Conservation (phyloP, 1,140 invertebrate genomes). For the Ephestia elutella region DNA sequence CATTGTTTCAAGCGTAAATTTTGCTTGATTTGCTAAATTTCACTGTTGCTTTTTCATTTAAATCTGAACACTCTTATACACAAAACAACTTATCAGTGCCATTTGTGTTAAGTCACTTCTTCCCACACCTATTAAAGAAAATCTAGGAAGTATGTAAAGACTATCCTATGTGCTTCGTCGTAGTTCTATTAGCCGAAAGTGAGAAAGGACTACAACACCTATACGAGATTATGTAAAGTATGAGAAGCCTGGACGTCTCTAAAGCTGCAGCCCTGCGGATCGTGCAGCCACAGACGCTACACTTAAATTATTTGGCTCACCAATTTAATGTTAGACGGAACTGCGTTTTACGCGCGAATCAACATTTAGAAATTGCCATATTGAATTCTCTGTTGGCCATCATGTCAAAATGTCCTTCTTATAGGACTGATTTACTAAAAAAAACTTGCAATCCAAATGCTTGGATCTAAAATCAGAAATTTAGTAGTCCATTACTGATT, state of each 20-base stretch:
- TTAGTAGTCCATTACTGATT: no score
- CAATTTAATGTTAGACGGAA: conserved; percentile 16
- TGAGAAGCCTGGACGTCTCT: conserved; percentile 24
- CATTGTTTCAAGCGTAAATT: conserved; percentile 27
- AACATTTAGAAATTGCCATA: neutral
- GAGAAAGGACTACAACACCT: conserved; percentile 37
- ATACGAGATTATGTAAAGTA: conserved; percentile 28
- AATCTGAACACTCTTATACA: conserved; percentile 22
- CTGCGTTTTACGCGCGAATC: neutral
- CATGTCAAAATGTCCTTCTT: no score
- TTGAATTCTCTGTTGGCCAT: no score
- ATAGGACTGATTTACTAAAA: no score
- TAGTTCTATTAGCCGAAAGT: conserved; percentile 25
- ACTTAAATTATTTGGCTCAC: conserved; percentile 37
- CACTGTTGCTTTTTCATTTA: conserved; percentile 12
- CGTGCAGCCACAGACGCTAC: conserved; percentile 37
- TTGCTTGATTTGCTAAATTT: conserved; percentile 8
- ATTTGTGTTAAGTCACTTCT: conserved; percentile 12
- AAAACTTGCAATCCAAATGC: neutral
- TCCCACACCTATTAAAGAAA: conserved; percentile 26
- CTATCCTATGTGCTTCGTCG: conserved; percentile 34
- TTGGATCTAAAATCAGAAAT: neutral
- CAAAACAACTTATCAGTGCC: conserved; percentile 25
- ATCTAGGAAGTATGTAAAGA: conserved; percentile 28
- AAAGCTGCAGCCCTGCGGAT: conserved; percentile 56